Conservation (phyloP, 2,113 vertebrate genomes). For the Dipodomys ordii region DNA sequence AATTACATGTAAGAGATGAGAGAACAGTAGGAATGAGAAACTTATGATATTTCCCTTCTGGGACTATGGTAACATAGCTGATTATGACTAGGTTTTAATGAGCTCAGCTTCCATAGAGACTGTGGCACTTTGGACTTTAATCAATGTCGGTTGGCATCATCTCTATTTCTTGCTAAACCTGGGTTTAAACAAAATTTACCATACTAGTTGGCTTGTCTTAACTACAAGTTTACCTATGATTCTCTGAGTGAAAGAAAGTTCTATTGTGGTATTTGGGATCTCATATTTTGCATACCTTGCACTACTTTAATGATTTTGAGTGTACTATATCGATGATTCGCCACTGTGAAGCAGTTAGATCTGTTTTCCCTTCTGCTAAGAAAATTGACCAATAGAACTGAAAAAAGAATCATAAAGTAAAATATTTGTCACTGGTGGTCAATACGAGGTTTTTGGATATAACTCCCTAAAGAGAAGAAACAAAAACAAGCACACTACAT, state of each 20-base stretch:
- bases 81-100: background rate
- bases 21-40: background rate
- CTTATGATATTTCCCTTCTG: accelerated
- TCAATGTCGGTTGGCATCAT: too few relatives aligned
- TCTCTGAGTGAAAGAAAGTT: background rate
- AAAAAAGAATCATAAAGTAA: background rate
- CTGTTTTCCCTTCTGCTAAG: background rate
- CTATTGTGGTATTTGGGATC: background rate
- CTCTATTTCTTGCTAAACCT: background rate
- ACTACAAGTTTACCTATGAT: background rate
- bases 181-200: background rate
- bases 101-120: too few relatives aligned
- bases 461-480: background rate
- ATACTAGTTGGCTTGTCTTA: background rate
- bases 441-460: background rate
- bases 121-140: too few relatives aligned
- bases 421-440: too few relatives aligned
- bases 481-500: background rate
- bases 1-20: background rate
- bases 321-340: background rate
- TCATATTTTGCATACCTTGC: background rate
- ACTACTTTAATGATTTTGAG: background rate
- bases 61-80: background rate
- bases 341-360: background rate
- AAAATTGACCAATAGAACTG: background rate